These are phyloP conservation scores for Philotrypesis tridentata DNA, from an alignment of 1,140 invertebrate species.

Conservation along the genomic window DNA sequence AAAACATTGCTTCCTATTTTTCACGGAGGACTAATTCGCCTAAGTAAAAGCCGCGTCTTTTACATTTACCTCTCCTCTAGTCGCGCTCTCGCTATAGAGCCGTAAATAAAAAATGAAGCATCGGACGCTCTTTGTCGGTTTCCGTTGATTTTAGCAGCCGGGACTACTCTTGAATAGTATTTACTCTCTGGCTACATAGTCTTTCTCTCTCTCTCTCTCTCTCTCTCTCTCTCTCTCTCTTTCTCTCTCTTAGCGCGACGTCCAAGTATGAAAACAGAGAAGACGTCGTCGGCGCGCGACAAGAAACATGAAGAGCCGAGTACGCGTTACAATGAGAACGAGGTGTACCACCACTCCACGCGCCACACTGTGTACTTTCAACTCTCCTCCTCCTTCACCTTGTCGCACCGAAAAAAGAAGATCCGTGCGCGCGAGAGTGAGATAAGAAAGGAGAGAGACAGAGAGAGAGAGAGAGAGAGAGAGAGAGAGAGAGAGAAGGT, in stretches of 20 bases:
- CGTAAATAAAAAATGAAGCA: constrained; percentile 19
- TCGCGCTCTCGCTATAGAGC: too few relatives aligned
- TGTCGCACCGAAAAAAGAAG: too few relatives aligned
- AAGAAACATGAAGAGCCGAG: background rate
- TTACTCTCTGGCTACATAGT: background rate
- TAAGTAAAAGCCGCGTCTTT: constrained; percentile 1
- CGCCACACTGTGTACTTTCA: background rate
- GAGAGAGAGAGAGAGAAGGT: too few relatives aligned
- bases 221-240: too few relatives aligned
- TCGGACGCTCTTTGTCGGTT: background rate
- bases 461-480: background rate
- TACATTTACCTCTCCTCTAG: background rate
- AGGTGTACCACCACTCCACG: background rate
- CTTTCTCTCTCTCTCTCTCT: too few relatives aligned
- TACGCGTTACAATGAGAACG: constrained; percentile 18
- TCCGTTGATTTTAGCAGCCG: constrained; percentile 6
- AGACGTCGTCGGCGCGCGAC: background rate
- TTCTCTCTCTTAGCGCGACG: too few relatives aligned
- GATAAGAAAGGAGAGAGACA: background rate
- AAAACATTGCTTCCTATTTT: too few relatives aligned
- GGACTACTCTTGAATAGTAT: constrained; percentile 11
- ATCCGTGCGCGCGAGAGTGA: background rate
- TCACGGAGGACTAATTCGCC: background rate
- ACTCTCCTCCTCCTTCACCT: background rate
- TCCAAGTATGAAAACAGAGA: background rate